A percentile compares a stretch with the other conserved stretches of the same genome.
phyloP scores from a whole-genome alignment of 2,797 vertebrate species.

The Leucoraja ocellata region DNA sequence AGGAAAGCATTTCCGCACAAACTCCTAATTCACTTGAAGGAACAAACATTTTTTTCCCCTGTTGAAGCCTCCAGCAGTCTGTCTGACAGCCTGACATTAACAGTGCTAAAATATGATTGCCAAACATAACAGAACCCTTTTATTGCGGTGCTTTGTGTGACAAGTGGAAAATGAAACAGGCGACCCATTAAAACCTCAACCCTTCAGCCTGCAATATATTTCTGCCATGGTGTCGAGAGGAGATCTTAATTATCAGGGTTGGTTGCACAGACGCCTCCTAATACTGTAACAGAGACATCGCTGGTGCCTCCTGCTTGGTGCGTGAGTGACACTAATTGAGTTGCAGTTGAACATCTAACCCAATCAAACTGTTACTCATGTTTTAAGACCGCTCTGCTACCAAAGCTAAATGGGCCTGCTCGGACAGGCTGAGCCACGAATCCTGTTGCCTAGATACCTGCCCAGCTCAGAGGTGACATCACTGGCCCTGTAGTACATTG shows the following conservation, averaged over 20 bases:
- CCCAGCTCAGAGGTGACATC: neutral
- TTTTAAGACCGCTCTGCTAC: neutral
- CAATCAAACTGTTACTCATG: conserved; percentile 34
- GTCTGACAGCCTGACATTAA: neutral
- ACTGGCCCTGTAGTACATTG: neutral
- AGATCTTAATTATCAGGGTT: conserved; percentile 68
- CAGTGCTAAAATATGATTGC: conserved; percentile 56
- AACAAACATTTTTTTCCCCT: neutral
- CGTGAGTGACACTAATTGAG: conserved; percentile 28
- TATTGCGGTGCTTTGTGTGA: conserved; percentile 62
- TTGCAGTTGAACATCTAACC: conserved; percentile 29
- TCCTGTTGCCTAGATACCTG: conserved; percentile 25
- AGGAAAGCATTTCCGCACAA: neutral
- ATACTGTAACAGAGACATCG: conserved; percentile 47
- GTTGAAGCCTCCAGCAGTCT: neutral
- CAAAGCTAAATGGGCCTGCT: neutral
- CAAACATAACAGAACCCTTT: conserved; percentile 42
- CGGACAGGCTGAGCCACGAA: neutral
- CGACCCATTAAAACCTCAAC: conserved; percentile 59
- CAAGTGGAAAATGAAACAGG: conserved; percentile 63
- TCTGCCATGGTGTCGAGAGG: conserved; percentile 63
- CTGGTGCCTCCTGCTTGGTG: neutral
- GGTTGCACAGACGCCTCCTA: conserved; percentile 55
- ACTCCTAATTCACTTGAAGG: neutral
- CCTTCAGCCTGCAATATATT: conserved; percentile 60